Conservation (phyloP, 2,113 vertebrate genomes). For the Saguinus midas region DNA sequence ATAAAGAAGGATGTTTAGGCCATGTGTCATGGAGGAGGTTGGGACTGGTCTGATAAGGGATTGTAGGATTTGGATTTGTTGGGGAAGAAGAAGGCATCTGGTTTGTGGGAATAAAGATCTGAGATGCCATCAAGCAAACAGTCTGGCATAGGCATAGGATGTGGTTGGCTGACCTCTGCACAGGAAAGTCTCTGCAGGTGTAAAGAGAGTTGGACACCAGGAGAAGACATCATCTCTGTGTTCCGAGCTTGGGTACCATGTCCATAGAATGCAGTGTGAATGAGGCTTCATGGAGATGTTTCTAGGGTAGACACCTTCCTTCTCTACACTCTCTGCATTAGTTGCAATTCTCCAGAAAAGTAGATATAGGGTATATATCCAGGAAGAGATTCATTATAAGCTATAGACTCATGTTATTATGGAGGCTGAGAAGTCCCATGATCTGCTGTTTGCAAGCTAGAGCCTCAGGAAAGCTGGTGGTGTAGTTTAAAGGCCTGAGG, state of each 20-base stretch:
- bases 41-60: neutral
- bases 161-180: neutral
- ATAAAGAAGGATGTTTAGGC: neutral
- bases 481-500: neutral
- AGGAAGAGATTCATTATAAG: neutral
- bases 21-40: neutral
- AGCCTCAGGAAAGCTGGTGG: neutral
- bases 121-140: neutral
- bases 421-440: neutral
- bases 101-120: neutral
- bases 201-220: neutral
- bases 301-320: neutral
- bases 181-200: neutral
- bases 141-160: neutral
- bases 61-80: neutral
- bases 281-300: neutral
- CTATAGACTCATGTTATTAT: neutral
- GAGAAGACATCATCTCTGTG: neutral
- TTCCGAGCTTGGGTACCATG: fast-evolving
- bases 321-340: neutral
- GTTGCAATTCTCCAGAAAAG: neutral
- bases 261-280: neutral
- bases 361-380: neutral
- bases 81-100: neutral
- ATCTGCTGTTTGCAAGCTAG: neutral